These are phyloP conservation scores for Jacana jacana DNA, from an alignment of 2,113 vertebrate species.

Conservation along the genomic window DNA sequence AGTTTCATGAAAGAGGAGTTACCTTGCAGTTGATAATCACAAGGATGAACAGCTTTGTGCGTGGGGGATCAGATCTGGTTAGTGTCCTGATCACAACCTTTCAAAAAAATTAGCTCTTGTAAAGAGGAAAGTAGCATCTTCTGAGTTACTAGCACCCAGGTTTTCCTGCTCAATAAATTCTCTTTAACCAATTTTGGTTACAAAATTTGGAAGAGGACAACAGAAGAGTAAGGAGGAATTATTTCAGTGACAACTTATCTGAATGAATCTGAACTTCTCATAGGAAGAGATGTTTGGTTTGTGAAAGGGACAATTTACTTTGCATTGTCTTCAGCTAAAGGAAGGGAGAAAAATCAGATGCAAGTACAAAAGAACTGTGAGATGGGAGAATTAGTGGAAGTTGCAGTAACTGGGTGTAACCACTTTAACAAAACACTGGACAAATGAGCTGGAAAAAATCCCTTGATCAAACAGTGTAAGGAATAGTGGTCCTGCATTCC, in stretches of 20 bases:
- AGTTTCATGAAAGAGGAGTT: neutral
- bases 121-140: neutral
- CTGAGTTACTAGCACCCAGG: neutral
- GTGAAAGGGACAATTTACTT: neutral
- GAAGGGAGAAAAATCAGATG: neutral
- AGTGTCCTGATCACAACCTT: neutral
- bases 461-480: neutral
- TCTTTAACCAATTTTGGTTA: neutral
- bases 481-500: neutral
- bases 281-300: neutral
- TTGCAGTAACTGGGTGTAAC: neutral
- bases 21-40: neutral
- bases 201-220: neutral
- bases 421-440: neutral
- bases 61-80: neutral
- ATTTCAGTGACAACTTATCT: neutral
- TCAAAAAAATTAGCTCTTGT: neutral
- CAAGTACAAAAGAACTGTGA: neutral
- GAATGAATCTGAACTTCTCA: neutral
- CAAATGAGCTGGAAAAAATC: neutral
- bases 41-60: neutral
- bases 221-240: neutral
- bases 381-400: neutral
- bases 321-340: neutral
- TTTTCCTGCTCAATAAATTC: neutral